Evolutionary conservation across 1,140 invertebrate genomes (phyloP).

Genomic region (Lordiphosa collinella): DNA sequence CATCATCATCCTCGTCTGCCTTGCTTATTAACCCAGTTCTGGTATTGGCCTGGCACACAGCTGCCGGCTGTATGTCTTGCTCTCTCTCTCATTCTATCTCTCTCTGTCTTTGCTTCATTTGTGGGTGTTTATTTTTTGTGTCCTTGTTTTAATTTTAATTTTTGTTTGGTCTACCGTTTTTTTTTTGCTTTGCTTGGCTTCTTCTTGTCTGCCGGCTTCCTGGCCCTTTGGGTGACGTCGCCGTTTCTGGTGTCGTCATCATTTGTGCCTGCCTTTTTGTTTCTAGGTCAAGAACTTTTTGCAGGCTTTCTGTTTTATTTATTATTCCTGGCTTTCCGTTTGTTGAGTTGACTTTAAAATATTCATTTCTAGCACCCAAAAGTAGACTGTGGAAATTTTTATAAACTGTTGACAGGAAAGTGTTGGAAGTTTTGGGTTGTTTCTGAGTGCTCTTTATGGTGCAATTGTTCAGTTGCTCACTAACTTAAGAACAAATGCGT

Average conservation of each 20-base stretch:
- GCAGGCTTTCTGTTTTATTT: conserved; percentile 27
- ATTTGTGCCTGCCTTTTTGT: conserved; percentile 56
- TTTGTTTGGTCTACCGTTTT: conserved; percentile 72
- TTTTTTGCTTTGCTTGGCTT: conserved; percentile 9
- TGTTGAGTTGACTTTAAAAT: conserved; percentile 45
- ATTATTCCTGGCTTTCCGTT: conserved; percentile 12
- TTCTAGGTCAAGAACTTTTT: conserved; percentile 79
- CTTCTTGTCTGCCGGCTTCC: conserved; percentile 7
- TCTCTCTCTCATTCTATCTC: not conserved
- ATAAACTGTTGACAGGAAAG: not conserved
- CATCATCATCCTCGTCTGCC: conserved; percentile 52
- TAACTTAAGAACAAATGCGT: too few relatives aligned
- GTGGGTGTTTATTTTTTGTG: conserved; percentile 58
- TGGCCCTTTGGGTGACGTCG: conserved; percentile 62
- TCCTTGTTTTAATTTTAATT: conserved; percentile 79
- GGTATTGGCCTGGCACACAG: conserved; percentile 47
- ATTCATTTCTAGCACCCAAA: conserved; percentile 10
- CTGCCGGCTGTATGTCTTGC: conserved; percentile 42
- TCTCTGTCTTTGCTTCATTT: conserved; percentile 13
- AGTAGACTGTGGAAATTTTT: not conserved
- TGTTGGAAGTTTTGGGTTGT: too few relatives aligned
- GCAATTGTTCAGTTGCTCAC: too few relatives aligned
- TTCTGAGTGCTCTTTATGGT: not conserved
- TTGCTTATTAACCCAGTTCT: conserved; percentile 76
- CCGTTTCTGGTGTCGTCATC: conserved; percentile 66